Percentiles rank a stretch among this genome's conserved stretches.
phyloP scores from a whole-genome alignment of 2,888 invertebrate species.

The Diarsia mendica region DNA sequence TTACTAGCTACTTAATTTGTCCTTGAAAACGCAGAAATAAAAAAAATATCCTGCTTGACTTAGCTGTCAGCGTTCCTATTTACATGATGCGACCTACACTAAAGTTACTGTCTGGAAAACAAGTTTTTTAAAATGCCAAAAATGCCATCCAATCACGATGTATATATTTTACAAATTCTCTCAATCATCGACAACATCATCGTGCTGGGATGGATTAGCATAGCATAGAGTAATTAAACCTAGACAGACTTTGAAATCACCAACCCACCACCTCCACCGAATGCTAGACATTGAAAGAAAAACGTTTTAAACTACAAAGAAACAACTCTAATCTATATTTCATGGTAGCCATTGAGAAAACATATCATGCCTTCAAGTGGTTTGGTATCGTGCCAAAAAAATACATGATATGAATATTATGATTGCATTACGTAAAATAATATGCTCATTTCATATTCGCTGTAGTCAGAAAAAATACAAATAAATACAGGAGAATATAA shows the following conservation, averaged over 20 bases:
- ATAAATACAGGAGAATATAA: neutral
- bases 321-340: slow-evolving; percentile 23
- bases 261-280: neutral
- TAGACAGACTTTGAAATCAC: slow-evolving; percentile 1
- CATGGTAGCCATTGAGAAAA: slow-evolving; percentile 37
- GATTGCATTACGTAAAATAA: slow-evolving; percentile 48
- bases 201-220: too few species aligned
- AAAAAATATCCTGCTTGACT: too few species aligned
- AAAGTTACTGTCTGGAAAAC: neutral
- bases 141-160: neutral
- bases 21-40: too few species aligned
- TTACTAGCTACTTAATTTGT: too few species aligned
- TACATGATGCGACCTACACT: neutral
- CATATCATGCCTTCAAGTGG: slow-evolving; percentile 27
- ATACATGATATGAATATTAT: slow-evolving; percentile 39
- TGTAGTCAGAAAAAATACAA: slow-evolving; percentile 14
- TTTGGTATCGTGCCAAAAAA: slow-evolving; percentile 49
- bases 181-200: too few species aligned
- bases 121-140: neutral
- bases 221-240: neutral
- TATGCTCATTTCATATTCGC: slow-evolving; percentile 33
- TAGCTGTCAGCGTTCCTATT: too few species aligned
- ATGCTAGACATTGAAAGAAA: slow-evolving; percentile 5
- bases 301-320: slow-evolving; percentile 27
- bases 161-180: slow-evolving; percentile 2